Evolutionary conservation across 2,113 vertebrate genomes (phyloP).

Genomic region (human (Homo sapiens)): GRCh38 chr2:29200001-29200500

Average conservation of each 20-base stretch:
- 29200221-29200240: neutral
- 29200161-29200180: neutral
- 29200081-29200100: neutral
- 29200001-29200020: neutral
- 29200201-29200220: neutral
- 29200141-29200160: neutral
- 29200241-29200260: neutral
- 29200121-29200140: neutral
- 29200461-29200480: neutral
- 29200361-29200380: neutral
- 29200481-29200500: neutral
- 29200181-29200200: neutral
- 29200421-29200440: neutral
- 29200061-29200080: neutral
- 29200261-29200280: neutral
- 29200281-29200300: neutral
- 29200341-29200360: neutral
- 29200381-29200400: neutral
- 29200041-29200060: neutral
- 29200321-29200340: neutral
- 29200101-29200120: neutral
- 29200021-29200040: neutral
- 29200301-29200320: neutral
- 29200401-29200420: neutral
- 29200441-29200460: neutral